Evolutionary conservation across 2,113 vertebrate genomes (phyloP).

Genomic region (Poecile atricapillus): DNA sequence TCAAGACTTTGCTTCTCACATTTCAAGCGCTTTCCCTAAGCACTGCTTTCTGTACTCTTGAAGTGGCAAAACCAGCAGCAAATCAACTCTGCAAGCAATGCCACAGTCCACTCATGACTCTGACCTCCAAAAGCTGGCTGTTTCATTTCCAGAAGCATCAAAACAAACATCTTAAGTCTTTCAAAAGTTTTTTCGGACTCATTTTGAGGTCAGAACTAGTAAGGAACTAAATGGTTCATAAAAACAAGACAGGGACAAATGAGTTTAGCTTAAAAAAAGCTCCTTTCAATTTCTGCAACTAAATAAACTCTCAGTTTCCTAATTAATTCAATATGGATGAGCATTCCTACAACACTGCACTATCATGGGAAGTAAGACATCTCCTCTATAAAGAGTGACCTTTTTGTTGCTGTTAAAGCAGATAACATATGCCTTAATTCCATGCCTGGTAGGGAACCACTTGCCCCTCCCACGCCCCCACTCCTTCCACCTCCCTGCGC

Average conservation of each 20-base stretch:
- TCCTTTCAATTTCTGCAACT: background rate
- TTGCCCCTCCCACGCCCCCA: background rate
- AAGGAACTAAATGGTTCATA: background rate
- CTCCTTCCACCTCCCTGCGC: background rate
- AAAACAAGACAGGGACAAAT: background rate
- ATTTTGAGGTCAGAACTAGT: background rate
- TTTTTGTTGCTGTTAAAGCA: background rate
- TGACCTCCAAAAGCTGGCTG: background rate
- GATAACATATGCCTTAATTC: background rate
- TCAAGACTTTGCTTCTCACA: background rate
- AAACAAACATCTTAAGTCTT: background rate
- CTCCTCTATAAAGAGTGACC: background rate
- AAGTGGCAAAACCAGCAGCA: background rate
- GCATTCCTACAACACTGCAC: background rate
- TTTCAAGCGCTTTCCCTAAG: background rate
- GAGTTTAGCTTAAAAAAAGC: background rate
- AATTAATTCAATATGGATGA: background rate
- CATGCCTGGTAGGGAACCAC: accelerated
- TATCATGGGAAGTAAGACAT: background rate
- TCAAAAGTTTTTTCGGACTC: background rate
- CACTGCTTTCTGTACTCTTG: background rate
- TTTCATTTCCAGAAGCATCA: background rate
- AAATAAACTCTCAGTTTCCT: background rate
- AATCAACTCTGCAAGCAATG: background rate
- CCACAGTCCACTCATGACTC: background rate